Evolutionary conservation across 2,797 vertebrate species (phyloP).

Genomic region (Crax fasciolata): DNA sequence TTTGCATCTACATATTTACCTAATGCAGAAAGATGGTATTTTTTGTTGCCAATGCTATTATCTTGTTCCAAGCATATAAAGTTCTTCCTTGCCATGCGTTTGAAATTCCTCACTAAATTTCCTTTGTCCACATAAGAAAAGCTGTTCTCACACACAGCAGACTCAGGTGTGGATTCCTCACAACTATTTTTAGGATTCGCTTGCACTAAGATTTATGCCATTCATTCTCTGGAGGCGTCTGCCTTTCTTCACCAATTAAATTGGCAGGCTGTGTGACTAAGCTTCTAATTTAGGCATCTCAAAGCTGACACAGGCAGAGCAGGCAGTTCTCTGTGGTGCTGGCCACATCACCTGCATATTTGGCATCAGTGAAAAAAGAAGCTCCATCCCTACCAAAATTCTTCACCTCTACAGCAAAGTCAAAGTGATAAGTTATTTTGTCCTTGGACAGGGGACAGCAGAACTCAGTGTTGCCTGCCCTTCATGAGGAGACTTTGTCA

Average conservation of each 20-base stretch:
- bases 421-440: background rate
- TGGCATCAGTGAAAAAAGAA: background rate
- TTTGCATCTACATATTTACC: background rate
- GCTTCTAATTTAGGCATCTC: constrained; percentile 42
- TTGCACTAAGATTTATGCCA: constrained; percentile 28
- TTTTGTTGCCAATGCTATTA: background rate
- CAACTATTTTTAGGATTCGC: background rate
- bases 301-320: background rate
- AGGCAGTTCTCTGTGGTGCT: constrained; percentile 14
- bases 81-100: background rate
- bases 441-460: background rate
- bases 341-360: background rate
- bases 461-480: background rate
- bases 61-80: background rate
- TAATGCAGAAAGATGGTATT: background rate
- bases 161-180: constrained; percentile 32
- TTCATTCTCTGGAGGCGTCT: constrained; percentile 27
- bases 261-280: constrained; percentile 53
- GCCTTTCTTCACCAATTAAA: constrained; percentile 20
- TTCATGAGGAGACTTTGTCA: background rate
- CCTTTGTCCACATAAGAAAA: constrained; percentile 12
- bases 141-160: background rate
- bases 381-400: background rate
- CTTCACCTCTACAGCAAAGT: background rate
- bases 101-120: background rate